Evolutionary conservation across 2,888 invertebrate species (phyloP), one percentile per base, ranked within the genome.

Genomic region (Lithodes maja): DNA sequence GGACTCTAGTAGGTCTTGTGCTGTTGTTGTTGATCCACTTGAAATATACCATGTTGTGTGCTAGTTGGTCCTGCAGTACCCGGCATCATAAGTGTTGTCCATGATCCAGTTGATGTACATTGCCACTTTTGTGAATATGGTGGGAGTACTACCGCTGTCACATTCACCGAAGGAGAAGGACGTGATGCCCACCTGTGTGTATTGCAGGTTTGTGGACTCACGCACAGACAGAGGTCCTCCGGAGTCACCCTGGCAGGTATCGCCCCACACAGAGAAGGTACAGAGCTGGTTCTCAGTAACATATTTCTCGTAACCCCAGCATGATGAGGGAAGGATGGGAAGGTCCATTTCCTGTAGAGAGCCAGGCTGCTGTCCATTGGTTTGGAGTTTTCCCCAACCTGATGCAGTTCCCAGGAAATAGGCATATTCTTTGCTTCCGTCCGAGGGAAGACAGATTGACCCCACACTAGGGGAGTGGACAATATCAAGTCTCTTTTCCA

Each of bases 251-350:
- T 71, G 83, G 92, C 98, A 98, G 2, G 97, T 96, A 93, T 98
- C 98, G 2, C 98, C 98, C 93, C 95, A 95, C 2, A 93, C 93
- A 77, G 95, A 94, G 0, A 97, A 97, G 0, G 97, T 97, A 93
- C 97, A 97, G 86, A 97, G 95, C 77, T 77, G 75, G 2, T 49
- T 77, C 9, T 53, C 75, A 5, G 77, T 77, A 50, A 61, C 15
- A 5, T 7, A 61, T 3, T 17, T n/a, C 9, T 3, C 12, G 7
- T 52, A 7, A 33, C 75, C 55, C 75, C 75, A 75, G 55, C 84
- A 84, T 0, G 5, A 7, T 0, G 75, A 7, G 77, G 52, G 74
- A n/a, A 84, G 77, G 77, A 84, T 77, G 49, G 84, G 77, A 49
- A 84, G 61, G 5, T 3, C n/a, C 7, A 77, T 55, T 54, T 84